Base-by-base conservation (phyloP, 1,140 invertebrate genomes). In the Neoseiulus cucumeris region DNA sequence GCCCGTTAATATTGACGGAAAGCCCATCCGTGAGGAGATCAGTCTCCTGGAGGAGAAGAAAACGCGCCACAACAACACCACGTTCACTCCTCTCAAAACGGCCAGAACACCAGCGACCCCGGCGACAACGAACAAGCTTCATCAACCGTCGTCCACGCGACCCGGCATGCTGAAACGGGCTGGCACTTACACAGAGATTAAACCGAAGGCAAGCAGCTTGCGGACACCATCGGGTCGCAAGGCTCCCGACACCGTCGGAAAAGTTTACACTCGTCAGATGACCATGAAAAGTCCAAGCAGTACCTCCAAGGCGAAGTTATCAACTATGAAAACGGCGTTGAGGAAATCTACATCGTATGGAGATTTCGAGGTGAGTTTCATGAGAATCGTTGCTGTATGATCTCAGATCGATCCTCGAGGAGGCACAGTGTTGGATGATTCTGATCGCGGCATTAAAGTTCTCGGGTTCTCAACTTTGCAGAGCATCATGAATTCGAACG, bases 211-310 rank as follows among this genome's bases (percentile, higher is more conserved):
- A 12, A 59, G 22, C 14, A 25, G 25, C 33, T 20, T 59, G 33
- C 1, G 22, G 33, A 25, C 51, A 1, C 14, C 51, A 2, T 12
- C 25, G 17, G 25, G 51, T 14, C 33, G 25, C 14, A 20, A 25
- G 33, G 33, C 14, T 14, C 25, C 51, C 14, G 25, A 20, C 6
- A 59, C 22, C 51, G 51, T 59, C 5, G 51, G 51, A 5, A 59
- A 59, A 59, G 22, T 59, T 6, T 59, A 59, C 51, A 59, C 51
- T 9, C 51, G 51, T 25, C 51, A 59, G 14, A 59, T 59, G 51
- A 33, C 51, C 22, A 59, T 59, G 51, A 59, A 59, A 59, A 59
- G 51, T 1, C 51, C 51, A 5, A 33, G 22, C 14, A 25, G 51
- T 33, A 59, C 14, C 4, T 14, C n/a, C 22, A 59, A n/a, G 12